These are phyloP conservation scores for Bembecia ichneumoniformis DNA, from an alignment of 2,888 invertebrate genomes.

Conservation along the genomic window DNA sequence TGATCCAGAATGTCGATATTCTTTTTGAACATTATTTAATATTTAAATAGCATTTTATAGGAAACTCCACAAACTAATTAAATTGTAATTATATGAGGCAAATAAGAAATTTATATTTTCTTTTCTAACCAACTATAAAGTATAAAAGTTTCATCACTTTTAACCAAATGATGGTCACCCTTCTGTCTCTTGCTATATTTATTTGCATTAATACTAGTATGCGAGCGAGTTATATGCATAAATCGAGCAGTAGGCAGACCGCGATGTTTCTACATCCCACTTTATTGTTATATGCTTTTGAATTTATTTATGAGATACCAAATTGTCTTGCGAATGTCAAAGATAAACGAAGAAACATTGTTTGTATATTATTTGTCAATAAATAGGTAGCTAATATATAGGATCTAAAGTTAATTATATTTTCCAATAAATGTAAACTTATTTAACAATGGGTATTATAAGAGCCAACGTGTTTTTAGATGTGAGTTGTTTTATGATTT, in stretches of 20 bases:
- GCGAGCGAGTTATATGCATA: slow-evolving; percentile 56
- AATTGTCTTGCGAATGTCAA: slow-evolving; percentile 24
- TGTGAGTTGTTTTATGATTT: too few relatives aligned
- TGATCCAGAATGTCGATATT: too few relatives aligned
- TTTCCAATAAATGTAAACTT: too few relatives aligned
- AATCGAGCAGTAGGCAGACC: slow-evolving; percentile 44
- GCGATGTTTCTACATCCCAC: slow-evolving; percentile 41
- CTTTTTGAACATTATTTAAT: too few relatives aligned
- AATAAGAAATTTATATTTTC: too few relatives aligned
- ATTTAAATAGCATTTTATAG: too few relatives aligned
- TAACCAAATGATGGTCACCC: slow-evolving; percentile 3
- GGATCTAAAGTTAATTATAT: too few relatives aligned
- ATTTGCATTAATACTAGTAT: slow-evolving; percentile 62
- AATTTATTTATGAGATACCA: slow-evolving; percentile 43
- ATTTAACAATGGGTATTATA: too few relatives aligned
- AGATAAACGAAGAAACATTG: too few relatives aligned
- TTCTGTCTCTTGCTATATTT: slow-evolving; percentile 50
- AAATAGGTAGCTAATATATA: slow-evolving; percentile 15
- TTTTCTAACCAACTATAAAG: background rate
- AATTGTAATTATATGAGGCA: too few relatives aligned
- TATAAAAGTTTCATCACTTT: background rate
- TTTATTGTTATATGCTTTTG: slow-evolving; percentile 47
- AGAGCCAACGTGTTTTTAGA: too few relatives aligned
- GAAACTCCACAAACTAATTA: too few relatives aligned
- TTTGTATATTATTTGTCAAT: slow-evolving; percentile 7